A percentile compares a stretch with the other conserved stretches of the same genome.
Evolutionary conservation across 2,113 vertebrate genomes (phyloP).

Genomic region (Lathamus discolor): DNA sequence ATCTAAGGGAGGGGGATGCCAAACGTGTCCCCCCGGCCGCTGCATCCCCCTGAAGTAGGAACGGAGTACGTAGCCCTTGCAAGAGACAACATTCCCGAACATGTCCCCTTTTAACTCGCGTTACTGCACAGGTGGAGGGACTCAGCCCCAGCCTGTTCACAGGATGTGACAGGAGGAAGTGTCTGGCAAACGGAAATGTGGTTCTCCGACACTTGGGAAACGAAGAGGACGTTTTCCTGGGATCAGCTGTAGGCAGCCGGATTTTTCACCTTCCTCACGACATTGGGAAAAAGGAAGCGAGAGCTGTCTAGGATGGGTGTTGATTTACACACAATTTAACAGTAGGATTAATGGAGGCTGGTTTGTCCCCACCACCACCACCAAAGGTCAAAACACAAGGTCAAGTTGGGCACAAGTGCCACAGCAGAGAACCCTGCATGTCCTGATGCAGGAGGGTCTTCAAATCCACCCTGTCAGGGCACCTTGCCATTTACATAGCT

Average conservation of each 20-base stretch:
- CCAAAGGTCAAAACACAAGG: neutral
- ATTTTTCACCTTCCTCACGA: neutral
- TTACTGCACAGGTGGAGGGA: neutral
- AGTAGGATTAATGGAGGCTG: rapidly evolving
- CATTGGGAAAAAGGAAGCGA: neutral
- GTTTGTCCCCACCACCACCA: too few species aligned
- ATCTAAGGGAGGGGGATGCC: neutral
- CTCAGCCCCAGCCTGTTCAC: rapidly evolving
- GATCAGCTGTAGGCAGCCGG: rapidly evolving
- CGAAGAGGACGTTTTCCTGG: rapidly evolving
- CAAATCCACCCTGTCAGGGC: rapidly evolving
- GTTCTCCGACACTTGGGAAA: neutral
- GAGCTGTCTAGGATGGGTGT: rapidly evolving
- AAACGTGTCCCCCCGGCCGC: rapidly evolving
- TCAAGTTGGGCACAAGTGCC: rapidly evolving
- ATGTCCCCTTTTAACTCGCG: neutral
- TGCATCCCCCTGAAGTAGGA: rapidly evolving
- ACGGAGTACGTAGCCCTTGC: rapidly evolving
- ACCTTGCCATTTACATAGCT: rapidly evolving
- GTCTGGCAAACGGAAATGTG: rapidly evolving
- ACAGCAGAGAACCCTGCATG: rapidly evolving
- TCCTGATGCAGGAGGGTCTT: rapidly evolving
- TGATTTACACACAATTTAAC: rapidly evolving
- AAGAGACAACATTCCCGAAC: rapidly evolving
- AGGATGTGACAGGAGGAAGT: rapidly evolving